Conservation (phyloP, 1,140 invertebrate genomes). For the Cephus cinctus region DNA sequence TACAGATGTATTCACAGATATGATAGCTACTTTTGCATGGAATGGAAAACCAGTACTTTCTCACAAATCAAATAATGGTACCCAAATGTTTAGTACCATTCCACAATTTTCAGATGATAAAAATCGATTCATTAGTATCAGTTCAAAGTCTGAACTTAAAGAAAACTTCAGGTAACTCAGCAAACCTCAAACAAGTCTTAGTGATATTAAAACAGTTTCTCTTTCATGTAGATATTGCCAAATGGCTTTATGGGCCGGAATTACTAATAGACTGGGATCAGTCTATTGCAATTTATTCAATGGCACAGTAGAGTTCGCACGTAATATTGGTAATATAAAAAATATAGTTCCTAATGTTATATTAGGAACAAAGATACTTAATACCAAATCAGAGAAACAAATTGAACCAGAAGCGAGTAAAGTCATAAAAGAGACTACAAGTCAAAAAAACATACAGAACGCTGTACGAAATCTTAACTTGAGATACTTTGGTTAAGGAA, state of each 20-base stretch:
- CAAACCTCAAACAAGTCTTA: neutral
- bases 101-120: slow-evolving; percentile 49
- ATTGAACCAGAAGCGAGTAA: too few relatives aligned
- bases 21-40: slow-evolving; percentile 67
- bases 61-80: slow-evolving; percentile 16
- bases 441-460: too few relatives aligned
- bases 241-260: slow-evolving; percentile 62
- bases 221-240: slow-evolving; percentile 52
- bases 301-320: slow-evolving; percentile 25
- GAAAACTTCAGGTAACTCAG: slow-evolving; percentile 58
- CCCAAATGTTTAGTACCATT: slow-evolving; percentile 25
- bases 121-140: slow-evolving; percentile 60
- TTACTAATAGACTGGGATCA: slow-evolving; percentile 55
- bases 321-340: too few relatives aligned
- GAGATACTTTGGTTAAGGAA: too few relatives aligned
- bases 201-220: neutral
- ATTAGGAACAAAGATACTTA: too few relatives aligned
- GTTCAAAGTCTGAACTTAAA: slow-evolving; percentile 46
- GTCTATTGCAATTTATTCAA: slow-evolving; percentile 43
- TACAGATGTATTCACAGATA: slow-evolving; percentile 61
- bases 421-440: too few relatives aligned
- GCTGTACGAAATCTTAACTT: too few relatives aligned
- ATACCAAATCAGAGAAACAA: too few relatives aligned
- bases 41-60: slow-evolving; percentile 42
- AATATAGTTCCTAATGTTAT: too few relatives aligned